A percentile compares a stretch with the other conserved stretches of the same genome.
These are phyloP conservation scores for Rhorus exstirpatorius DNA, from an alignment of 2,888 invertebrate species.

Conservation along the genomic window DNA sequence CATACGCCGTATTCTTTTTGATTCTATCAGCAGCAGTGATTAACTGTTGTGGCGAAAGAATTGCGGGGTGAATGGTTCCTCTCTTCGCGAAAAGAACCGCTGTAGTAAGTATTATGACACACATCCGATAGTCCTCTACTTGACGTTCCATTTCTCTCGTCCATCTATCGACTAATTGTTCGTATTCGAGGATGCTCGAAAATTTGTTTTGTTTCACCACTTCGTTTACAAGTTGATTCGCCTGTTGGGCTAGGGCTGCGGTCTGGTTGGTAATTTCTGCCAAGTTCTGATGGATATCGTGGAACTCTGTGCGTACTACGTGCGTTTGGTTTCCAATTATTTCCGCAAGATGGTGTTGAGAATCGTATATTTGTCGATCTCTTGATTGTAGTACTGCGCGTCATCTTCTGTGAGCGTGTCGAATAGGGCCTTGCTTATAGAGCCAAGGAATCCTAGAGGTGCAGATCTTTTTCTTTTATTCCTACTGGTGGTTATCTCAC, in stretches of 20 bases:
- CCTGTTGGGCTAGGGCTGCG: too few relatives aligned
- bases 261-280: too few relatives aligned
- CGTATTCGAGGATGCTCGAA: too few relatives aligned
- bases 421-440: not conserved
- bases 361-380: conserved; percentile 23
- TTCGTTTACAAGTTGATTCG: too few relatives aligned
- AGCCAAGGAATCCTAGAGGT: too few relatives aligned
- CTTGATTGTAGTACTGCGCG: conserved; percentile 26
- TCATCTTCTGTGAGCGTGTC: conserved; percentile 20
- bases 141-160: not conserved
- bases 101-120: conserved; percentile 26
- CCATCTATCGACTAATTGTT: too few relatives aligned
- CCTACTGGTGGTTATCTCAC: not conserved
- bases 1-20: not conserved
- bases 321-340: too few relatives aligned
- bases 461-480: too few relatives aligned
- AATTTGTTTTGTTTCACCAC: too few relatives aligned
- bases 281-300: too few relatives aligned
- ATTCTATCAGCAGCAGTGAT: not conserved
- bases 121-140: not conserved
- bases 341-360: not conserved
- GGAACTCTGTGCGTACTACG: too few relatives aligned
- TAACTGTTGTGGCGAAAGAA: not conserved
- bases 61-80: conserved; percentile 30
- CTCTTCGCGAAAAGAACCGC: conserved; percentile 51